A percentile compares a stretch with the other conserved stretches of the same genome.
phyloP scores from a whole-genome alignment of 2,113 vertebrate genomes.

The Saccopteryx bilineata region DNA sequence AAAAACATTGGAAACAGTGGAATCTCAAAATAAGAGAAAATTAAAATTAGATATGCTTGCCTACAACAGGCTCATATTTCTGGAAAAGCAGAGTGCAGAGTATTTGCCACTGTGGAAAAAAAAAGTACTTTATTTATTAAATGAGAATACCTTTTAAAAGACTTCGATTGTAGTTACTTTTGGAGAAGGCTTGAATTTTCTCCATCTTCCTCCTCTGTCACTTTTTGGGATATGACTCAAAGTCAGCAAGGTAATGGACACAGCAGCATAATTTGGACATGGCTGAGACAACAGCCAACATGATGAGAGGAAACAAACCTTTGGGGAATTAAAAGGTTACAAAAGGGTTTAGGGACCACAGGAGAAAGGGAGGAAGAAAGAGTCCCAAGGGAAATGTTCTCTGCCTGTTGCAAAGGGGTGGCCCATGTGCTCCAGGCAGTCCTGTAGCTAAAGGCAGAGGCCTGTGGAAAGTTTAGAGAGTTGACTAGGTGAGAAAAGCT shows the following conservation, averaged over 20 bases:
- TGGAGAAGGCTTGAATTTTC: neutral
- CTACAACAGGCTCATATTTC: neutral
- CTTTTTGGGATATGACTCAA: neutral
- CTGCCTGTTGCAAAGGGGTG: neutral
- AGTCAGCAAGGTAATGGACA: neutral
- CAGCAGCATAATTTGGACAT: neutral
- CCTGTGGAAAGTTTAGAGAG: neutral
- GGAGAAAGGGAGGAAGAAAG: neutral
- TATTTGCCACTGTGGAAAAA: neutral
- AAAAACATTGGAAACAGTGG: neutral
- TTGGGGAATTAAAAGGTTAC: neutral
- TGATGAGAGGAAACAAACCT: neutral
- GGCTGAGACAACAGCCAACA: neutral
- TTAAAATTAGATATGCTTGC: constrained; percentile 5
- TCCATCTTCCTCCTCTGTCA: neutral
- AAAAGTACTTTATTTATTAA: neutral
- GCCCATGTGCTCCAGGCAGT: neutral
- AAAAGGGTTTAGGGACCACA: neutral
- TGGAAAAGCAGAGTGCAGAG: neutral
- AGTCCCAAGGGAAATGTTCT: neutral
- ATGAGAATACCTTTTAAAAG: neutral
- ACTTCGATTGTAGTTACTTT: neutral
- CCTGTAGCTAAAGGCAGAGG: neutral
- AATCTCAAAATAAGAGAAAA: neutral
- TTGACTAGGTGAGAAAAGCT: neutral